phyloP scores from a whole-genome alignment of 2,888 invertebrate genomes.

The Ischnus inquisitorius region DNA sequence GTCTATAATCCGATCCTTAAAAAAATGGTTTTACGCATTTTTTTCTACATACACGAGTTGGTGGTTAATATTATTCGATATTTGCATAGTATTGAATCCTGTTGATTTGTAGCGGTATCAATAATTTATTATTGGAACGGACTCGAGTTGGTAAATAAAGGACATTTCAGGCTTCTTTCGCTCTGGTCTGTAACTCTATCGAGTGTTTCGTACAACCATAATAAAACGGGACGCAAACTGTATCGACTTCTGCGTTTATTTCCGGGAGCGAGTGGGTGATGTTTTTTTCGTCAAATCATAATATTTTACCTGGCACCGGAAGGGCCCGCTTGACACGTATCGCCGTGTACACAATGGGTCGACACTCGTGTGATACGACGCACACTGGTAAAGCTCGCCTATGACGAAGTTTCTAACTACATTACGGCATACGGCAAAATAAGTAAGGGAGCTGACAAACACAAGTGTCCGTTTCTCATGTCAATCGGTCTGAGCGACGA shows the following conservation, averaged over 20 bases:
- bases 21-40: neutral
- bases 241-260: slow-evolving; percentile 41
- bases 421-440: slow-evolving; percentile 17
- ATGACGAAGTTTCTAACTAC: slow-evolving; percentile 13
- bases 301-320: slow-evolving; percentile 42
- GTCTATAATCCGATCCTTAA: neutral
- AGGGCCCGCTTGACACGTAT: slow-evolving; percentile 20
- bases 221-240: slow-evolving; percentile 9
- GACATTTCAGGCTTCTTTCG: neutral
- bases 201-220: neutral
- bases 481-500: slow-evolving; percentile 76
- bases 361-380: neutral
- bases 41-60: neutral
- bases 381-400: neutral
- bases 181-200: neutral
- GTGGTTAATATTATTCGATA: neutral
- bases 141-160: slow-evolving; percentile 2
- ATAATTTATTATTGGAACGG: slow-evolving; percentile 2
- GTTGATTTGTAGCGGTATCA: neutral
- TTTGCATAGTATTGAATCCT: neutral
- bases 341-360: slow-evolving; percentile 9
- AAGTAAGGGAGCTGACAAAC: slow-evolving; percentile 72
- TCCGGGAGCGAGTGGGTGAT: neutral
- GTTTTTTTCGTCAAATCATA: slow-evolving; percentile 50
- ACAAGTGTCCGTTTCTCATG: slow-evolving; percentile 82